phyloP scores from a whole-genome alignment of 1,140 invertebrate species.

The Nasonia vitripennis region DNA sequence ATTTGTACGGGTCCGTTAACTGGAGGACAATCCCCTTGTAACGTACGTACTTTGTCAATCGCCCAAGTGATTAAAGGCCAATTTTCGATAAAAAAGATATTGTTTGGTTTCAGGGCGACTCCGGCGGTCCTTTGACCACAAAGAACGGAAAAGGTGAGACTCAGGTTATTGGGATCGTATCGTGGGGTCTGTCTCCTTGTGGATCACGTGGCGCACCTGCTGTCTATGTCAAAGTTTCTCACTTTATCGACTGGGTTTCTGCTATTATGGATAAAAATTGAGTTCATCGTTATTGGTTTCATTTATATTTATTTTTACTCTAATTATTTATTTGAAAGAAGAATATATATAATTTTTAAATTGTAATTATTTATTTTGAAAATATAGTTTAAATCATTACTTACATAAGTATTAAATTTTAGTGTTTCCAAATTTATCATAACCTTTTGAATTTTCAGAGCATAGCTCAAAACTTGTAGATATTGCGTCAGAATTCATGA shows the following conservation, averaged over 20 bases:
- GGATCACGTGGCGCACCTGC: slow-evolving; percentile 78
- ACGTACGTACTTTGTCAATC: slow-evolving; percentile 59
- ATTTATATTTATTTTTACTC: neutral
- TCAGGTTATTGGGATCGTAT: slow-evolving; percentile 80
- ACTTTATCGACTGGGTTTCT: slow-evolving; percentile 73
- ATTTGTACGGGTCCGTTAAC: slow-evolving; percentile 78
- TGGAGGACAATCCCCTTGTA: slow-evolving; percentile 78
- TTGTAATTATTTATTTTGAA: too few species aligned
- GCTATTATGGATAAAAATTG: neutral
- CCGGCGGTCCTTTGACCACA: slow-evolving; percentile 79
- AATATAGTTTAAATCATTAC: too few species aligned
- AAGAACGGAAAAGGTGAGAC: slow-evolving; percentile 1
- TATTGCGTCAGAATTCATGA: too few species aligned
- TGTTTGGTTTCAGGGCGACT: slow-evolving; percentile 75
- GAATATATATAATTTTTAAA: too few species aligned
- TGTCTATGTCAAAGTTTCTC: slow-evolving; percentile 81
- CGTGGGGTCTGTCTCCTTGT: slow-evolving; percentile 84
- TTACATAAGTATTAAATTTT: too few species aligned
- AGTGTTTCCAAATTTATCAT: too few species aligned
- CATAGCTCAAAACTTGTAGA: too few species aligned
- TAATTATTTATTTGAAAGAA: too few species aligned
- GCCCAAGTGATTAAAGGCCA: neutral
- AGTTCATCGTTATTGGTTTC: neutral
- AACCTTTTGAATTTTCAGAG: too few species aligned
- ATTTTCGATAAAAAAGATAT: slow-evolving; percentile 26